Evolutionary conservation across 2,888 invertebrate genomes (phyloP).

Genomic region (Dyspetes luteomarginatus): DNA sequence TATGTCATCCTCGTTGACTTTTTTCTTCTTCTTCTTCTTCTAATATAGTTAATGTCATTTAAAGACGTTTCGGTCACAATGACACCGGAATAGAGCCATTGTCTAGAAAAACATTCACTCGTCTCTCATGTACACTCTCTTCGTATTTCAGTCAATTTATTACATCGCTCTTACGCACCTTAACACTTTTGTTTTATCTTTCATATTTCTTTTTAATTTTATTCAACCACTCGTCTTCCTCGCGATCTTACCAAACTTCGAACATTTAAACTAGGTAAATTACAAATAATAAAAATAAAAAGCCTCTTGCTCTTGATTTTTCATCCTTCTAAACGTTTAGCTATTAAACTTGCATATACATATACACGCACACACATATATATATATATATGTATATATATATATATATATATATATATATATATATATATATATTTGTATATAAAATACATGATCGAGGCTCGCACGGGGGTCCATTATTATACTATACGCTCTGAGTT

Average conservation of each 20-base stretch:
- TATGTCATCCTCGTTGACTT: constrained; percentile 11
- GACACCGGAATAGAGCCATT: constrained; percentile 27
- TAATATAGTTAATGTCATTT: constrained; percentile 37
- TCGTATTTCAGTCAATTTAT: constrained; percentile 68
- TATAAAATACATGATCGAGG: constrained; percentile 83
- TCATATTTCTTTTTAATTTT: constrained; percentile 74
- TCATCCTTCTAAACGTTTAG: constrained; percentile 77
- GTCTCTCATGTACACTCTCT: constrained; percentile 48
- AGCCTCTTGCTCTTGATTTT: constrained; percentile 80
- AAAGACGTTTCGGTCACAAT: constrained; percentile 25
- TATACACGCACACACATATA: too few species aligned
- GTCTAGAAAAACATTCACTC: constrained; percentile 54
- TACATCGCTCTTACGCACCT: constrained; percentile 64
- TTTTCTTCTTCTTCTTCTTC: background rate
- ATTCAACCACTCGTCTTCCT: constrained; percentile 71
- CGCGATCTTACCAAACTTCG: constrained; percentile 79
- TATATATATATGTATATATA: constrained; percentile 80
- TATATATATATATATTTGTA: constrained; percentile 79
- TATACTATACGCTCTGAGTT: constrained; percentile 71
- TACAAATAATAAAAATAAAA: constrained; percentile 82
- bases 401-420: constrained; percentile 80
- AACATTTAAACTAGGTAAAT: constrained; percentile 81
- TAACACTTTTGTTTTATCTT: constrained; percentile 65
- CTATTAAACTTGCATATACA: constrained; percentile 78
- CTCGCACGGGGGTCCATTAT: constrained; percentile 78